Base-by-base conservation (phyloP, 2,888 invertebrate genomes). In the Temnothorax rugatulus region DNA sequence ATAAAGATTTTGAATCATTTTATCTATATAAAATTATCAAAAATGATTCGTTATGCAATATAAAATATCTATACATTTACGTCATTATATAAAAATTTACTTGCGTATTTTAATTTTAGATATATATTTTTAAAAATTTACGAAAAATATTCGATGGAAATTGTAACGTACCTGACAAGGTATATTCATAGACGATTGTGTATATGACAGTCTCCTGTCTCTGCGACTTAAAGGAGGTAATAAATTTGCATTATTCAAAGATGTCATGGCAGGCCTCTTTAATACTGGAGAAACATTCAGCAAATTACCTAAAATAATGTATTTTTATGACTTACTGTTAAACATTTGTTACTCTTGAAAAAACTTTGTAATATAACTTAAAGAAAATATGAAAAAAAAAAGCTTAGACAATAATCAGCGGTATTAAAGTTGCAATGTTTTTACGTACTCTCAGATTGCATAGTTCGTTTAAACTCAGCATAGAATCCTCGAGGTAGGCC, bases 401-500 rank as follows among this genome's bases (percentile, higher is more conserved):
- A n/a, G n/a, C 0, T 44, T 21, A 1, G 5, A 34, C 7, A 59
- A n/a, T 74, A 2, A 81, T 54, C 64, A 52, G 34, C 1, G n/a
- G 13, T 25, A 54, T 34, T 64, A 29, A 85, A 83, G 5, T 76
- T 68, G 13, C 29, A 63, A 61, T 50, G 18, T 34, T 69, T 50
- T 7, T 86, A 86, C 86, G 91, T 93, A 95, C 95, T 96, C 92
- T 97, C 97, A 93, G 96, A 96, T 89, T 96, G 97, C 93, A 97
- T 95, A 90, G 96, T 97, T 93, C 97, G 97, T 93, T 97, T 97
- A 94, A 98, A 98, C 87, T 97, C 97, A 86, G 97, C 97, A 41
- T 99, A 97, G 89, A 97, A 97, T 94, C 97, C 98, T 18, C 96
- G 96, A n/a, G 98, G 98, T 89, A 99, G 95, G 44, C 98, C 98